Evolutionary conservation across 2,888 invertebrate species (phyloP), one percentile per base, ranked within the genome.

Genomic region (Pimpla rufipes): DNA sequence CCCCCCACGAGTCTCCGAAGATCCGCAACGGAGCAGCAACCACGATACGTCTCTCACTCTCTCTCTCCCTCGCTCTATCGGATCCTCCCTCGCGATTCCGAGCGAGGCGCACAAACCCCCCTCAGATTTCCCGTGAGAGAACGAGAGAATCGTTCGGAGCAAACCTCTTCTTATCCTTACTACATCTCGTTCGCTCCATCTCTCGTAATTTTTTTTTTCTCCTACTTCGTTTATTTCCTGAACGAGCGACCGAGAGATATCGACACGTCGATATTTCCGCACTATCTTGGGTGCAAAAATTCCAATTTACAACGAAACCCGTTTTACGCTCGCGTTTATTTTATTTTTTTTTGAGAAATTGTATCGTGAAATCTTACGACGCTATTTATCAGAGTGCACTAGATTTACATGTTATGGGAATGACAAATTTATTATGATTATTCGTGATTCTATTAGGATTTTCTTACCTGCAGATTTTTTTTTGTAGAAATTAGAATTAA

Each of bases 31-130:
- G 29, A 68, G 70, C 70, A 18, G 16, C 42, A 45, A 57, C 42
- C 52, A 37, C 71, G 59, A 62, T 62, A 59, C 67, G 59, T 66
- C 55, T 91, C 91, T 91, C 88, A 93, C 93, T 93, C 91, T 91
- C 90, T 92, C 91, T 91, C 90, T 88, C 78, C 67, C 77, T 80
- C 71, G 68, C 64, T 82, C 59, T 89, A 90, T 90, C 90, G 89
- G 16, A 18, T 88, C 75, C 92, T 91, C 91, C 92, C 90, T 92
- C 88, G 90, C 89, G 91, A 90, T 91, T 88, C 91, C 90, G 90
- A 92, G 91, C 92, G 92, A 89, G 87, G 89, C 91, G 89, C 91
- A 88, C 57, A 78, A 50, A 75, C 62, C 79, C 83, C 79, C 74
- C 52, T 70, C 75, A 78, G 74, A 80, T 79, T 81, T 85, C 84